Conservation (phyloP, 2,888 invertebrate genomes). For the Camponotus fellah region DNA sequence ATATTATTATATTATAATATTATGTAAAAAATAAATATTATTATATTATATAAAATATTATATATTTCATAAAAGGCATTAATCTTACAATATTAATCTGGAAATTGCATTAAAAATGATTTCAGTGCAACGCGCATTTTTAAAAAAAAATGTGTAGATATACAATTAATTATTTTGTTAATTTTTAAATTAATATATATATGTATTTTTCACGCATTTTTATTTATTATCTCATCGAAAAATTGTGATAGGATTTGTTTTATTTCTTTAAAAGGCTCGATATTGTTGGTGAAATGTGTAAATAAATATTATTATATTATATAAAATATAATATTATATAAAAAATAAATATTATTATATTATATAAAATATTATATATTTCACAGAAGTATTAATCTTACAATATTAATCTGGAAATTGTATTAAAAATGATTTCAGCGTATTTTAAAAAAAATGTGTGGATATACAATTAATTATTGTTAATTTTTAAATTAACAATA, state of each 20-base stretch:
- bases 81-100: neutral
- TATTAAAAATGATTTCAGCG: neutral
- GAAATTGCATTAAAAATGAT: neutral
- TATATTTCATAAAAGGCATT: neutral
- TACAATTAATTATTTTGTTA: neutral
- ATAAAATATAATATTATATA: neutral
- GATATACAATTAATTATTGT: neutral
- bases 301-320: too few species aligned
- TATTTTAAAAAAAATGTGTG: neutral
- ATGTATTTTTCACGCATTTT: too few species aligned
- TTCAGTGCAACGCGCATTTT: conserved; percentile 5
- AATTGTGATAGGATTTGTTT: conserved; percentile 7
- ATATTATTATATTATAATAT: neutral
- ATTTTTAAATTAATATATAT: neutral
- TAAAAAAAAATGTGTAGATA: neutral
- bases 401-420: conserved; percentile 6
- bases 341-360: too few species aligned
- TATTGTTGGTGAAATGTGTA: neutral
- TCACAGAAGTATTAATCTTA: neutral
- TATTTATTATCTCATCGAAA: neutral
- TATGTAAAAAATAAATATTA: too few species aligned
- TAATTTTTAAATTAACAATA: neutral
- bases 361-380: neutral
- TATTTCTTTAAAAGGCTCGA: neutral
- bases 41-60: too few species aligned